phyloP scores from a whole-genome alignment of 2,797 vertebrate genomes.

The Pristis pectinata region DNA sequence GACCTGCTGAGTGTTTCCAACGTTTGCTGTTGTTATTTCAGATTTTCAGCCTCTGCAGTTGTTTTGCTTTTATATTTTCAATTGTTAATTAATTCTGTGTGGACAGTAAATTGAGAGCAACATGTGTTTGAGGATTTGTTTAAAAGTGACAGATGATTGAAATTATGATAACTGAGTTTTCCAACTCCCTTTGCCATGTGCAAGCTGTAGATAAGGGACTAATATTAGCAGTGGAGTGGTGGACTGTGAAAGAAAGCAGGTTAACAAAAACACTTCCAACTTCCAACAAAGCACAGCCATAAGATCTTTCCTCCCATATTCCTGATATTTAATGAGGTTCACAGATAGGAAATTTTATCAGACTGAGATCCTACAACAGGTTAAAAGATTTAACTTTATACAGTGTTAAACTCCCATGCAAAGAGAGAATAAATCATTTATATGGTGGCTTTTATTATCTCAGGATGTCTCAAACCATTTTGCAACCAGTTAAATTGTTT shows the following conservation, averaged over 20 bases:
- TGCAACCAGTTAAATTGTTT: neutral
- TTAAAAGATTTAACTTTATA: neutral
- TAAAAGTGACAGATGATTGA: neutral
- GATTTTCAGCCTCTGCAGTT: too few species aligned
- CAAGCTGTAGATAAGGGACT: neutral
- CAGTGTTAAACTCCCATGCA: neutral
- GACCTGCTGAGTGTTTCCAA: too few species aligned
- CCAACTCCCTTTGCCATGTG: neutral
- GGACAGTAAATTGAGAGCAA: neutral
- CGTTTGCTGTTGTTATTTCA: too few species aligned
- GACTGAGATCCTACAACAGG: neutral
- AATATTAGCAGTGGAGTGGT: neutral
- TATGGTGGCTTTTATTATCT: neutral
- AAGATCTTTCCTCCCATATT: neutral
- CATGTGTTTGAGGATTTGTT: neutral
- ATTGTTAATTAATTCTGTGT: neutral
- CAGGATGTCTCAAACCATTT: neutral
- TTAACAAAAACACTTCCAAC: neutral
- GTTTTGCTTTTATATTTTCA: too few species aligned
- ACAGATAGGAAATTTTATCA: neutral
- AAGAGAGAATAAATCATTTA: neutral
- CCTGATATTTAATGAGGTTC: neutral
- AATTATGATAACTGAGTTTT: neutral
- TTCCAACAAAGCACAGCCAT: neutral
- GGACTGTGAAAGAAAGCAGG: neutral